Base-by-base conservation (phyloP, 2,888 invertebrate species). In the Steinernema hermaphroditum region DNA sequence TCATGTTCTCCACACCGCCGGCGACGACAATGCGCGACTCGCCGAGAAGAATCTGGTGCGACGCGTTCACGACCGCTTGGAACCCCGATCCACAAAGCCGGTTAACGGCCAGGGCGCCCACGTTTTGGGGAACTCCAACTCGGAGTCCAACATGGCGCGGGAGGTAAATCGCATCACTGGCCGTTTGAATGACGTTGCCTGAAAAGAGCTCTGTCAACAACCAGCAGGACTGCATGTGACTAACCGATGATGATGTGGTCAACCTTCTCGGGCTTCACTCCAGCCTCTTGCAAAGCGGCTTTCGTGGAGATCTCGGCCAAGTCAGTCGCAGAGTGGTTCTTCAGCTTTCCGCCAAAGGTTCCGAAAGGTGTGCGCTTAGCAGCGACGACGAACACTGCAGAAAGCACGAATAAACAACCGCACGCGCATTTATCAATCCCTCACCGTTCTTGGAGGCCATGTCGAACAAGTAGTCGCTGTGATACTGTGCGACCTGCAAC, bases 1-100 rank as follows among this genome's bases (percentile, higher is more conserved):
- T 94, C 96, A 97, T 97, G 88, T 92, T 96, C 85, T 97, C 96
- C 2, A 92, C 91, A 0, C 96, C 96, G 68, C 95, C 96, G 29
- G 94, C 92, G 43, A 97, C 87, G 0, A 93, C 92, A 73, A 97
- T 91, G 82, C 92, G 91, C 1, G 94, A 92, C 76, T 92, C 92
- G 32, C 94, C 94, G 12, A 92, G 89, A 70, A 91, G 82, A 80
- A 97, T 95, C 86, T 94, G 95, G 92, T 93, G 68, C 2, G 41
- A 54, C 27, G 50, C 43, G 44, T 34, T 50, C 6, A 50, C 46
- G 22, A 44, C 2, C 2, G 46, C 50, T 87, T 97, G 96, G 88
- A 97, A 96, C 1, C 96, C 96, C 29, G 95, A 94, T 16, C 96
- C 97, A 88, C 96, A 97, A 22, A 96, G 90, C 76, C 96, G 90